Evolutionary conservation across 2,113 vertebrate species (phyloP).

Genomic region (Hirundichthys speculiger): DNA sequence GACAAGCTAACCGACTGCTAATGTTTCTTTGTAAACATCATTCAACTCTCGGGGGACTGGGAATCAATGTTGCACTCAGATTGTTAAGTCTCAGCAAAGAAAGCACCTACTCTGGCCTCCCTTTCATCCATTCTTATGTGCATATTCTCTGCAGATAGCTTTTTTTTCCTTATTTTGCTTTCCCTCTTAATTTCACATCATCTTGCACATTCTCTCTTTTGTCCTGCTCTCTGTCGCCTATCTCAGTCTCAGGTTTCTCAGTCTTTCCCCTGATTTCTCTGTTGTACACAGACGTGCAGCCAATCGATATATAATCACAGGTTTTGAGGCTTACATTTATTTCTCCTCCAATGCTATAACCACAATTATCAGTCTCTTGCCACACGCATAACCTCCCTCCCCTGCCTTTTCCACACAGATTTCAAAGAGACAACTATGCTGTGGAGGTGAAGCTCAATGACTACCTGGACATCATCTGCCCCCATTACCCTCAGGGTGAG

Average conservation of each 20-base stretch:
- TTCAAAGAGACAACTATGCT: constrained; percentile 79
- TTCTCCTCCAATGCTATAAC: constrained; percentile 32
- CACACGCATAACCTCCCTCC: constrained; percentile 35
- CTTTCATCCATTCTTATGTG: constrained; percentile 68
- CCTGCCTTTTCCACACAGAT: constrained; percentile 72
- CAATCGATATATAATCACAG: constrained; percentile 74
- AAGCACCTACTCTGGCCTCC: constrained; percentile 17
- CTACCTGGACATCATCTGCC: constrained; percentile 95
- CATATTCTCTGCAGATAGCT: constrained; percentile 45
- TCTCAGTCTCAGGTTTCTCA: constrained; percentile 17
- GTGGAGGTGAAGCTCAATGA: constrained; percentile 90
- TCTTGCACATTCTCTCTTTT: constrained; percentile 6
- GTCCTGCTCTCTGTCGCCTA: background rate
- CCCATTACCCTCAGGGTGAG: constrained; percentile 88
- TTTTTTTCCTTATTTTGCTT: constrained; percentile 35
- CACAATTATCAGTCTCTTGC: constrained; percentile 44
- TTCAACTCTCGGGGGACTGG: constrained; percentile 35
- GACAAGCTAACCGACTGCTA: constrained; percentile 67
- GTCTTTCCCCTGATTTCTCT: constrained; percentile 68
- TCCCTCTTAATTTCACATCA: constrained; percentile 37
- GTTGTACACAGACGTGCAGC: constrained; percentile 39
- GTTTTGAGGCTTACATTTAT: constrained; percentile 66
- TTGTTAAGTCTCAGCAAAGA: constrained; percentile 30
- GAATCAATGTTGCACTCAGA: constrained; percentile 65
- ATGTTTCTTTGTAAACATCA: constrained; percentile 75